Evolutionary conservation across 1,140 invertebrate species (phyloP).

Genomic region (Hypothenemus hampei): DNA sequence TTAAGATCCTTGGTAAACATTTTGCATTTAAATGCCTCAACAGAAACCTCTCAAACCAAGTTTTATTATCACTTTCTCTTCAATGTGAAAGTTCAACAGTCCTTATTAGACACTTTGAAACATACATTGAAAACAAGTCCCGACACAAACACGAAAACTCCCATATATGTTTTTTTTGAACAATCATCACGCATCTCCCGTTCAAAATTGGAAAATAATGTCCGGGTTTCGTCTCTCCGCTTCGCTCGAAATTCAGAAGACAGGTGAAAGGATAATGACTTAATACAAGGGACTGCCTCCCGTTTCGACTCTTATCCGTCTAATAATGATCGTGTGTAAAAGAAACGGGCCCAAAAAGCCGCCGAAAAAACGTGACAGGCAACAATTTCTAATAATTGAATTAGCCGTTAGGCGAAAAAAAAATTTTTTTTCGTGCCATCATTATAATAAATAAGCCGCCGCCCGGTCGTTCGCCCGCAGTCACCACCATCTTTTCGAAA

Average conservation of each 20-base stretch:
- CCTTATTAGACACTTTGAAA: too few species aligned
- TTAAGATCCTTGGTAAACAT: too few species aligned
- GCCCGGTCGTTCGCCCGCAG: too few species aligned
- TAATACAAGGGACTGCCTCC: conserved; percentile 20
- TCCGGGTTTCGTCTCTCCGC: conserved; percentile 7
- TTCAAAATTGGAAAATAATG: conserved; percentile 21
- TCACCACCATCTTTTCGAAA: too few species aligned
- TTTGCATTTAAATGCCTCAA: too few species aligned
- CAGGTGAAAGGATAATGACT: conserved; percentile 29
- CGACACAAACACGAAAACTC: too few species aligned
- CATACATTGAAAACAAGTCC: too few species aligned
- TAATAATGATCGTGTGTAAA: conserved; percentile 15
- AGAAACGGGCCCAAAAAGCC: too few species aligned
- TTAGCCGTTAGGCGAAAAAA: conserved; percentile 8
- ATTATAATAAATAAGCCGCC: conserved; percentile 22
- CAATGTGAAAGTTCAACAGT: too few species aligned
- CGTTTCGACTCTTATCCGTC: conserved; percentile 8
- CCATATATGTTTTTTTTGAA: too few species aligned
- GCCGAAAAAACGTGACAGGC: conserved; percentile 22
- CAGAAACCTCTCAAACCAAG: too few species aligned
- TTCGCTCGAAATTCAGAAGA: conserved; percentile 19
- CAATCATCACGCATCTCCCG: conserved; percentile 3
- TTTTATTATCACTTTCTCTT: too few species aligned
- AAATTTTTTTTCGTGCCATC: conserved; percentile 13
- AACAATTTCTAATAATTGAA: conserved; percentile 23